Evolutionary conservation across 1,140 invertebrate genomes (phyloP).

Genomic region (Phortica variegata): DNA sequence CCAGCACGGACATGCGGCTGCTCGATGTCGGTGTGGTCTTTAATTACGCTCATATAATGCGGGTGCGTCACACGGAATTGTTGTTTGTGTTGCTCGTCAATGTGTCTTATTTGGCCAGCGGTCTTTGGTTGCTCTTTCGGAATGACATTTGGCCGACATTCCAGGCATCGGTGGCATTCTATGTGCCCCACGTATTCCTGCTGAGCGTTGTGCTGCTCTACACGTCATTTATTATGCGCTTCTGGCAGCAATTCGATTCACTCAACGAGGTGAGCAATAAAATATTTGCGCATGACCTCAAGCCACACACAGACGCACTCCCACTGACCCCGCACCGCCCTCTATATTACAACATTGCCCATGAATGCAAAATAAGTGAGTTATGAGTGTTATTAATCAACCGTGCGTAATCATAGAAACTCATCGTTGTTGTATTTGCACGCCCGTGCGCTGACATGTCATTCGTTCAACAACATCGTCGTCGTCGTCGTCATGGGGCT

Average conservation of each 20-base stretch:
- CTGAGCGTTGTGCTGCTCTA: conserved; percentile 43
- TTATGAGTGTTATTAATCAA: too few relatives aligned
- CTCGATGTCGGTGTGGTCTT: conserved; percentile 38
- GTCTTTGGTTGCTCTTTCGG: conserved; percentile 33
- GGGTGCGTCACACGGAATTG: conserved; percentile 29
- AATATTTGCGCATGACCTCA: neutral
- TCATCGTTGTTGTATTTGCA: too few relatives aligned
- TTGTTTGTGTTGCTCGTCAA: conserved; percentile 29
- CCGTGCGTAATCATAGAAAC: too few relatives aligned
- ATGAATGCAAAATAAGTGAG: too few relatives aligned
- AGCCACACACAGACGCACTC: neutral
- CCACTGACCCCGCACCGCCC: too few relatives aligned
- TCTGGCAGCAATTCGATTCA: conserved; percentile 42
- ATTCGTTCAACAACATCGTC: too few relatives aligned
- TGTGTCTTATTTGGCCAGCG: conserved; percentile 34
- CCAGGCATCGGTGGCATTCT: conserved; percentile 44
- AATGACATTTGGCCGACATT: conserved; percentile 43
- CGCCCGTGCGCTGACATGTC: too few relatives aligned
- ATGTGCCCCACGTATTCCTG: conserved; percentile 45
- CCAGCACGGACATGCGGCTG: conserved; percentile 27
- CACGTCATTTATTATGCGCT: conserved; percentile 35
- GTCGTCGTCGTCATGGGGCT: conserved; percentile 37
- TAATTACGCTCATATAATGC: conserved; percentile 40
- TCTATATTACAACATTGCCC: too few relatives aligned
- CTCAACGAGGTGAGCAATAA: conserved; percentile 35